These are phyloP conservation scores for Chiloscyllium plagiosum DNA, from an alignment of 2,113 vertebrate species.

Conservation along the genomic window DNA sequence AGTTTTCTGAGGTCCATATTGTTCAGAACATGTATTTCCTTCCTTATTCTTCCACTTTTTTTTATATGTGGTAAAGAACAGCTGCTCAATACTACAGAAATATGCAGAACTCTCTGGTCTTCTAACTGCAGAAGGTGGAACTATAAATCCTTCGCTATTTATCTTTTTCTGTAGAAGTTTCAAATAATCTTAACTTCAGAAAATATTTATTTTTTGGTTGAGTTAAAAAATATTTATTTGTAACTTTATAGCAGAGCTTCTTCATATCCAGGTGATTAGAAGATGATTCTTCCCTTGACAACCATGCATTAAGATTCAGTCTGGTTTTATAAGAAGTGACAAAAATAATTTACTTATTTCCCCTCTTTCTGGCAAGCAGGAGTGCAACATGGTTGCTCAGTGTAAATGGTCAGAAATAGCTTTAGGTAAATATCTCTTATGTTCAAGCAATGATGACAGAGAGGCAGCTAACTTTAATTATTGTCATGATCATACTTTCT, in stretches of 20 bases:
- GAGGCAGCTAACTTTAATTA: neutral
- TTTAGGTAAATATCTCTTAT: neutral
- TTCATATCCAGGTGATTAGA: neutral
- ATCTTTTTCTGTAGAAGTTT: neutral
- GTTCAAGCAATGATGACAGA: neutral
- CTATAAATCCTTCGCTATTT: neutral
- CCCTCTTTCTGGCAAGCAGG: neutral
- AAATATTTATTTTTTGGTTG: neutral
- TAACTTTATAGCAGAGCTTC: neutral
- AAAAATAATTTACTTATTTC: neutral
- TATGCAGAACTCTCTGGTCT: neutral
- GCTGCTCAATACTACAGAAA: neutral
- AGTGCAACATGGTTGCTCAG: neutral
- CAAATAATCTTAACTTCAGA: neutral
- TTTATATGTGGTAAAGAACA: neutral
- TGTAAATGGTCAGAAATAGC: neutral
- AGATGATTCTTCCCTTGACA: neutral
- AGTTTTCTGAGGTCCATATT: neutral
- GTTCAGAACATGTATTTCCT: constrained; percentile 1
- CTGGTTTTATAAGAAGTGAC: neutral
- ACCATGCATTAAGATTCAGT: neutral
- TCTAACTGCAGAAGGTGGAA: neutral
- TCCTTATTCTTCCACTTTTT: neutral
- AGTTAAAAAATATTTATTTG: neutral
- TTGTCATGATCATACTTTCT: neutral